Conservation (phyloP, 2,797 vertebrate species). For the Falco naumanni region DNA sequence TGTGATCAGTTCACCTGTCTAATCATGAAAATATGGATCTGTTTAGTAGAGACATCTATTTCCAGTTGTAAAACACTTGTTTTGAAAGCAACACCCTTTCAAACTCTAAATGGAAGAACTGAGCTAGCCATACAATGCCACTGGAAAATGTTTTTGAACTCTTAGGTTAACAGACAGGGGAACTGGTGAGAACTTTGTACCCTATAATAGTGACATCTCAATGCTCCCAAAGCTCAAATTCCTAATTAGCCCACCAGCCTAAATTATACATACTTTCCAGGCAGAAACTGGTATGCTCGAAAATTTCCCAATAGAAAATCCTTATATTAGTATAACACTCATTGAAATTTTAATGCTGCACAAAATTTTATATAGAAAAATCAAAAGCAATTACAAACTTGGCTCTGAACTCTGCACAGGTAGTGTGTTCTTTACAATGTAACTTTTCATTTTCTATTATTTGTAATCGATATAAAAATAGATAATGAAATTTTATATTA, state of each 20-base stretch:
- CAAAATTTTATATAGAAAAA: neutral
- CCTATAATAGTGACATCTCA: neutral
- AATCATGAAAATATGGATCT: constrained; percentile 54
- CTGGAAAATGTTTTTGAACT: constrained; percentile 15
- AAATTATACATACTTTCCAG: constrained; percentile 18
- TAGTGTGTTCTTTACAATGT: neutral
- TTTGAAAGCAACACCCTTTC: constrained; percentile 26
- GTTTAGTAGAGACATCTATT: constrained; percentile 56
- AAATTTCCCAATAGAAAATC: neutral
- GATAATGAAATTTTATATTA: neutral
- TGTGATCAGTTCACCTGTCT: constrained; percentile 20
- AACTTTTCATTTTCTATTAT: neutral
- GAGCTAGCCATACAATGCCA: neutral
- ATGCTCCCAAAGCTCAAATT: neutral
- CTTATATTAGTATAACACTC: neutral
- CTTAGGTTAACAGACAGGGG: neutral
- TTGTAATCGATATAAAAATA: neutral
- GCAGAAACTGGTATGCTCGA: neutral
- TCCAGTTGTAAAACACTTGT: constrained; percentile 32
- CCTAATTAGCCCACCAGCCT: neutral
- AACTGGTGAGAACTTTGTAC: neutral
- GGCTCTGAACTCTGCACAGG: neutral
- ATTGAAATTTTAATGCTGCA: neutral
- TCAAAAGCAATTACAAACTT: neutral
- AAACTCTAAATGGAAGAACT: neutral